Percentiles rank a stretch among this genome's conserved stretches.
These are phyloP conservation scores for Bombus impatiens DNA, from an alignment of 1,140 invertebrate species.

Conservation along the genomic window DNA sequence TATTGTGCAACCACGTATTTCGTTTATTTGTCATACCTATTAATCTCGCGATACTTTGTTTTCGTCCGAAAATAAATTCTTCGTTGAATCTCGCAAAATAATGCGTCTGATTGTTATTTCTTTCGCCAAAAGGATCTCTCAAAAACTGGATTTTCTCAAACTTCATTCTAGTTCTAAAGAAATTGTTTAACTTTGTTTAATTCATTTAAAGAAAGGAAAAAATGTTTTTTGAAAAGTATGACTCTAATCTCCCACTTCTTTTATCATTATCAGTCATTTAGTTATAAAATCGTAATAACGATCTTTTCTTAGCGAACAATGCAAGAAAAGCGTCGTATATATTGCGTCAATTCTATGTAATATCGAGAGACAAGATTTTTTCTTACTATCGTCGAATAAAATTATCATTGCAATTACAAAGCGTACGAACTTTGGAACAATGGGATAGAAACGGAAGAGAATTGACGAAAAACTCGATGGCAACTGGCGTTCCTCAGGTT, in stretches of 20 bases:
- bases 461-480: not conserved
- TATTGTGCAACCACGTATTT: slow-evolving; percentile 26
- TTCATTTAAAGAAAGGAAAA: not conserved
- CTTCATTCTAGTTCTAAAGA: not conserved
- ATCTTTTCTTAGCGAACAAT: not conserved
- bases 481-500: not conserved
- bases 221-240: not conserved
- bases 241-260: not conserved
- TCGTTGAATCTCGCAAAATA: not conserved
- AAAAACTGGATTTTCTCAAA: not conserved
- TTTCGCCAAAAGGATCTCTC: too few species aligned
- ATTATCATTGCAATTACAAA: too few species aligned
- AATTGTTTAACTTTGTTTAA: not conserved
- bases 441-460: not conserved
- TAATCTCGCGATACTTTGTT: not conserved
- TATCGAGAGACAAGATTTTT: not conserved
- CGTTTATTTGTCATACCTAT: too few species aligned
- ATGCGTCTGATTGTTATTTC: too few species aligned
- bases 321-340: not conserved
- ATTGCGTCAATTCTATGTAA: not conserved
- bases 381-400: not conserved
- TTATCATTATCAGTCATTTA: not conserved
- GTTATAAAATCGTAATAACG: not conserved
- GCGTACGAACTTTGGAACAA: not conserved
- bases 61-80: not conserved